phyloP scores from a whole-genome alignment of 1,140 invertebrate species.

The Mesaphorura yosii region DNA sequence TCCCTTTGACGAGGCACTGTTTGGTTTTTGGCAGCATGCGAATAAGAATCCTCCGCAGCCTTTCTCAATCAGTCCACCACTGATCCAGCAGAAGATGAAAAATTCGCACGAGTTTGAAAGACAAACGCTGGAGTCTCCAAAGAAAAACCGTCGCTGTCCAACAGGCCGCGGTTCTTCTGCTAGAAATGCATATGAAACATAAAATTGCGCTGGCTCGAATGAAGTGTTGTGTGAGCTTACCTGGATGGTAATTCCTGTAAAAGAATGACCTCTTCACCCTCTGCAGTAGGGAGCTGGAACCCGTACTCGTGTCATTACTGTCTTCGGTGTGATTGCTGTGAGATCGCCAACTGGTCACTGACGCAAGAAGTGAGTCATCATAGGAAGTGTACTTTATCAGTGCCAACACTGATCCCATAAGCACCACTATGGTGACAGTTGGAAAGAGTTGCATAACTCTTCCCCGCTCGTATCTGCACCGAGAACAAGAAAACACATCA shows the following conservation, averaged over 20 bases:
- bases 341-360: too few relatives aligned
- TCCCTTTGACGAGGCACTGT: constrained; percentile 55
- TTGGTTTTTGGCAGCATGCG: constrained; percentile 68
- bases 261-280: constrained; percentile 29
- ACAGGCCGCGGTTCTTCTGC: too few relatives aligned
- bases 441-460: constrained; percentile 31
- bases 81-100: constrained; percentile 69
- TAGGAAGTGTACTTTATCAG: constrained; percentile 27
- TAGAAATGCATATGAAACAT: too few relatives aligned
- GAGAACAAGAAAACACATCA: constrained; percentile 13
- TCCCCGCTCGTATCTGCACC: constrained; percentile 23
- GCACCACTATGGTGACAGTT: constrained; percentile 24
- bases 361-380: too few relatives aligned
- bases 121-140: constrained; percentile 43
- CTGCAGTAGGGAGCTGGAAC: constrained; percentile 16
- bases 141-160: constrained; percentile 24
- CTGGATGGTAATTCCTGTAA: too few relatives aligned
- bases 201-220: too few relatives aligned
- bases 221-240: too few relatives aligned
- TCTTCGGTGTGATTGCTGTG: too few relatives aligned
- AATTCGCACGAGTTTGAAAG: constrained; percentile 61
- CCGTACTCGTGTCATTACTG: too few relatives aligned
- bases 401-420: constrained; percentile 29
- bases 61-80: constrained; percentile 72
- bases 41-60: constrained; percentile 68